phyloP scores from a whole-genome alignment of 1,140 invertebrate species.

The Vanessa tameamea region DNA sequence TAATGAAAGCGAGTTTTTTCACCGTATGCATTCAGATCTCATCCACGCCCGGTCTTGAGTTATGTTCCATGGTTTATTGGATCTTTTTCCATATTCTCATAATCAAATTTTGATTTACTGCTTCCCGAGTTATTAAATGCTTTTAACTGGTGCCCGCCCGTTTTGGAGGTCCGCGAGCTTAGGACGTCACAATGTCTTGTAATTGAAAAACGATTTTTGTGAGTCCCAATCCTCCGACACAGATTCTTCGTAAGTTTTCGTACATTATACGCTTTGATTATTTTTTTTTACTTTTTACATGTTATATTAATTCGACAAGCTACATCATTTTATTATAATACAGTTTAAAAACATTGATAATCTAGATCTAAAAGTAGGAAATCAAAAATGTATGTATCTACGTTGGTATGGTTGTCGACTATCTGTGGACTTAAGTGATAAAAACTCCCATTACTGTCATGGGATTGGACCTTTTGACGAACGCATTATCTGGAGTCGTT shows the following conservation, averaged over 20 bases:
- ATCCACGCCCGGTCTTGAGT: slow-evolving; percentile 54
- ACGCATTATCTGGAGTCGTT: too few relatives aligned
- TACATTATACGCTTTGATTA: slow-evolving; percentile 4
- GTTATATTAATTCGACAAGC: too few relatives aligned
- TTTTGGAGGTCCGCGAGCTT: slow-evolving; percentile 32
- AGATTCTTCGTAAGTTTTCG: slow-evolving; percentile 14
- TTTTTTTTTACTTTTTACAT: neutral
- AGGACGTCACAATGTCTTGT: slow-evolving; percentile 51
- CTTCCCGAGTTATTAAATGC: slow-evolving; percentile 51
- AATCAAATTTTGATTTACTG: slow-evolving; percentile 66
- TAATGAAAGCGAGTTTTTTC: slow-evolving; percentile 61
- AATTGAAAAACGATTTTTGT: slow-evolving; percentile 51
- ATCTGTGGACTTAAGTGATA: too few relatives aligned
- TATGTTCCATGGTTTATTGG: slow-evolving; percentile 44
- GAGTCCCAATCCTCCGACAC: slow-evolving; percentile 18
- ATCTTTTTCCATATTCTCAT: slow-evolving; percentile 52
- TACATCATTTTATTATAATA: too few relatives aligned
- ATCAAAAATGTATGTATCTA: too few relatives aligned
- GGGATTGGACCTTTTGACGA: too few relatives aligned
- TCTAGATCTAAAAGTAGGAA: too few relatives aligned
- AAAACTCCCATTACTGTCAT: too few relatives aligned
- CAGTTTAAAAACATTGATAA: too few relatives aligned
- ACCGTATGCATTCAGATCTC: slow-evolving; percentile 53
- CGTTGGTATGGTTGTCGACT: too few relatives aligned
- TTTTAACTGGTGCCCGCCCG: slow-evolving; percentile 47